Conservation (phyloP, 1,140 invertebrate genomes). For the Batillaria attramentaria region DNA sequence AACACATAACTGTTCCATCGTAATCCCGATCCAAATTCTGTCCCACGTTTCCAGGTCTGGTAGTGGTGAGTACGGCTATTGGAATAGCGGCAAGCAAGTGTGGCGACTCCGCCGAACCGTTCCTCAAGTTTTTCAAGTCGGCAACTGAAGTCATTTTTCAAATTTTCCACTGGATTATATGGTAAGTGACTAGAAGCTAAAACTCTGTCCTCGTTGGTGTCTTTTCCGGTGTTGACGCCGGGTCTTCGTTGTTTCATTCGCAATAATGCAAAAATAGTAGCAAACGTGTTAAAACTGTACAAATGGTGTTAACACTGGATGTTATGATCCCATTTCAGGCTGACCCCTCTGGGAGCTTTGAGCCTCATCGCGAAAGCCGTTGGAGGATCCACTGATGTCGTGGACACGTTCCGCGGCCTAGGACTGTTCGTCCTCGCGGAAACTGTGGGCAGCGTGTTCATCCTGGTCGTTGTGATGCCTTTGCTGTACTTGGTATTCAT, state of each 20-base stretch:
- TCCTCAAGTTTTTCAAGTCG: conserved; percentile 46
- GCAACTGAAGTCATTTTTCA: conserved; percentile 38
- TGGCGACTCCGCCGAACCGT: conserved; percentile 77
- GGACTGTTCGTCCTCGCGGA: conserved; percentile 89
- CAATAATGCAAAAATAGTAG: no score
- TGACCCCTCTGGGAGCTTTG: conserved; percentile 90
- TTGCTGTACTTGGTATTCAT: conserved; percentile 88
- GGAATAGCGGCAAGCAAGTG: conserved; percentile 83
- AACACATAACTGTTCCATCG: no score
- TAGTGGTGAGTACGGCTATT: conserved; percentile 31
- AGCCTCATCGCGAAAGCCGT: conserved; percentile 94
- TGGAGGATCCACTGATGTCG: conserved; percentile 84
- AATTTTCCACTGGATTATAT: conserved; percentile 45
- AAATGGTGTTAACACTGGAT: neutral
- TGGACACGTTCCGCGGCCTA: conserved; percentile 80
- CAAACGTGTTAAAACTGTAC: neutral
- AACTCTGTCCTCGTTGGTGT: neutral
- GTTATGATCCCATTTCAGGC: conserved; percentile 70
- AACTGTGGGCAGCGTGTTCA: conserved; percentile 85
- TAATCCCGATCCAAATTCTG: no score
- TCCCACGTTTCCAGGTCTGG: no score
- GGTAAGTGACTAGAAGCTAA: conserved; percentile 29
- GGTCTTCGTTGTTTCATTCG: neutral
- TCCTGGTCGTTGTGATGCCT: conserved; percentile 88
- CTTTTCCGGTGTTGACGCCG: neutral